These are phyloP conservation scores for Triplophysa rosa DNA, from an alignment of 2,113 vertebrate genomes.

Conservation along the genomic window DNA sequence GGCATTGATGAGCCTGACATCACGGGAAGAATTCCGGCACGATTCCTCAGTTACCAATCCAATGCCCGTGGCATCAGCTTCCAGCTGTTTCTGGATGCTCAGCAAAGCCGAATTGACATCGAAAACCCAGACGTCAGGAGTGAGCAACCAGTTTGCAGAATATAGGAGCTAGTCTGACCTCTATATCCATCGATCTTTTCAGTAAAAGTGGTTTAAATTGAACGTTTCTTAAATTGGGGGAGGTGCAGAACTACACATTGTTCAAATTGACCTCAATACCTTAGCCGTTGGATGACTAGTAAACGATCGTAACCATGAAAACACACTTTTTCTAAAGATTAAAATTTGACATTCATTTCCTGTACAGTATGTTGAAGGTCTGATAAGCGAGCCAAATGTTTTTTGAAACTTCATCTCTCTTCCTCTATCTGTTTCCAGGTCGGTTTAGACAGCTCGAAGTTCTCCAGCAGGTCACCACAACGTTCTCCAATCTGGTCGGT, in stretches of 20 bases:
- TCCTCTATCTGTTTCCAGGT: conserved; percentile 53
- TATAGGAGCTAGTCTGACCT: neutral
- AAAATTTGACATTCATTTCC: conserved; percentile 27
- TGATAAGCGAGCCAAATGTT: neutral
- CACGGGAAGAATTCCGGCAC: conserved; percentile 80
- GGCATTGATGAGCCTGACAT: conserved; percentile 85
- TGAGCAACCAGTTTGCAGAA: conserved; percentile 65
- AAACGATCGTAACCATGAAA: neutral
- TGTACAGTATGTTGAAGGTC: conserved; percentile 1
- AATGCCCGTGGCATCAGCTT: conserved; percentile 82
- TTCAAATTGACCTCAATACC: too few relatives aligned
- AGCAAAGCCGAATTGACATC: conserved; percentile 78
- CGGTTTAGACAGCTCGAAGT: conserved; percentile 74
- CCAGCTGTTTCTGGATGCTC: conserved; percentile 83
- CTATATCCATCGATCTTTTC: neutral
- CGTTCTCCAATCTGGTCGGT: conserved; percentile 66
- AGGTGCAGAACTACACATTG: too few relatives aligned
- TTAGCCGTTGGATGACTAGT: too few relatives aligned
- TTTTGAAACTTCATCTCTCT: neutral
- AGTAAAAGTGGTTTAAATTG: neutral
- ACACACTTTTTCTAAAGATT: neutral
- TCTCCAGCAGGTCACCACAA: conserved; percentile 73
- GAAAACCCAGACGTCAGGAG: conserved; percentile 82
- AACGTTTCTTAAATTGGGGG: too few relatives aligned
- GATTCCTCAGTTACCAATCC: conserved; percentile 82